Base-by-base conservation (phyloP, 2,888 invertebrate species). In the Diaprepes abbreviatus region DNA sequence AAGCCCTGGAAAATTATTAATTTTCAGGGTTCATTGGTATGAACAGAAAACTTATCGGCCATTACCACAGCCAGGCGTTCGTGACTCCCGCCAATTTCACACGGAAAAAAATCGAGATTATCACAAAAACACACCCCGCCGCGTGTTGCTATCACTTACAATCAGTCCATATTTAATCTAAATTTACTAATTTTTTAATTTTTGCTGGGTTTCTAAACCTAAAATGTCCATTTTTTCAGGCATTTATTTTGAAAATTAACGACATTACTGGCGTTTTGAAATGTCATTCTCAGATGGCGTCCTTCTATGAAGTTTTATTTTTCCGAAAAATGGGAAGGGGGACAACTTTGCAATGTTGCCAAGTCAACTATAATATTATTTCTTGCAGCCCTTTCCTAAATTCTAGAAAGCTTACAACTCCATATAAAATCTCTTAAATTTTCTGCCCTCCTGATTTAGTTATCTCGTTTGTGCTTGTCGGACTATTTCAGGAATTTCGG, bases 181-280 rank as follows among this genome's bases (percentile, higher is more conserved):
- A 28, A 17, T 35, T n/a, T 31, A 19, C n/a, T 17, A 12, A 75
- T 70, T 17, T 74, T 68, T 28, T 36, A 54, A 45, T 70, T 70
- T 50, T 68, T 58, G 24, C 43, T 55, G 55, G 45, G 28, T 14
- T 45, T 66, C 57, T 59, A 48, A 66, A 33, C 31, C 17, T 40
- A 21, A 55, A 60, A 38, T 17, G 19, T 17, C n/a, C 14, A 33
- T 45, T 70, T 70, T 66, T 35, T 43, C 21, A 31, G 16, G 35
- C 54, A 55, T 54, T 55, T 66, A 66, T 71, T 71, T 71, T 71
- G 66, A 71, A 71, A 71, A 71, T 71, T 71, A 71, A 71, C 66
- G 71, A 71, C 63, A 66, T 70, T 55, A 65, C 54, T 38, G 19
- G 38, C 50, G 28, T 50, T 62, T 59, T 31, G n/a, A 66, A 66